phyloP scores from a whole-genome alignment of 30 jellyfish, hydroid and myxozoan genomes.

The Catostylus mosaicus region DNA sequence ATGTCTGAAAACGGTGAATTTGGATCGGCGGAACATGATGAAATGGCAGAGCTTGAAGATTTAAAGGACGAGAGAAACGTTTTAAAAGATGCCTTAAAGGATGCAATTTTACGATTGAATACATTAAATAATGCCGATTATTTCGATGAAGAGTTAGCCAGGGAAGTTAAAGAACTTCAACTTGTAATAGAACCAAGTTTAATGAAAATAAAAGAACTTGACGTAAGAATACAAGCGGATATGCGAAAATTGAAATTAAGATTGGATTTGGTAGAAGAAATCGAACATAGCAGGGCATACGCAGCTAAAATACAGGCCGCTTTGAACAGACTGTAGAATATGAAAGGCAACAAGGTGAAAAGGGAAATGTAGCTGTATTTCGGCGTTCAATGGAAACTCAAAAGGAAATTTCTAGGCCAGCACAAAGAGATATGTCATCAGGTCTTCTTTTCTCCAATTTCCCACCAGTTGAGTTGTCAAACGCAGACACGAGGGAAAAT shows the following conservation, averaged over 20 bases:
- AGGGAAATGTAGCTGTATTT: no score
- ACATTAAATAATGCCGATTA: background rate
- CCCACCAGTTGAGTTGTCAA: no score
- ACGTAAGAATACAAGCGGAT: slow-evolving; percentile 16
- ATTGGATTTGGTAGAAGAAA: slow-evolving; percentile 4
- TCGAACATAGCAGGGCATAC: slow-evolving; percentile 12
- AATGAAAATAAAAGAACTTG: slow-evolving; percentile 17
- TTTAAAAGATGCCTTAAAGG: slow-evolving; percentile 25
- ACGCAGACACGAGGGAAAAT: no score
- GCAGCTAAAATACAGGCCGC: slow-evolving; percentile 31
- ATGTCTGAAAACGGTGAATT: background rate
- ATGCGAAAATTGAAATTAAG: slow-evolving; percentile 10
- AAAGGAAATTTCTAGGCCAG: background rate
- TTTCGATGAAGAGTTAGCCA: slow-evolving; percentile 18
- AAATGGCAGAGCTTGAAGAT: slow-evolving; percentile 3
- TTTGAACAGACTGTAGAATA: background rate
- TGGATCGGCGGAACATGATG: background rate
- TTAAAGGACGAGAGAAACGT: slow-evolving; percentile 16
- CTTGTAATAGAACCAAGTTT: slow-evolving; percentile 12
- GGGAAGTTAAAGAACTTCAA: slow-evolving; percentile 28
- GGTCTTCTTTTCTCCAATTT: slow-evolving; percentile 17
- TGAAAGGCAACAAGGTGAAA: no score
- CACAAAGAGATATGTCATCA: slow-evolving; percentile 9
- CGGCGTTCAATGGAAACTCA: no score
- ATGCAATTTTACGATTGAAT: background rate